These are phyloP conservation scores for Plebejus melissa DNA, from an alignment of 2,888 invertebrate genomes.

Conservation along the genomic window DNA sequence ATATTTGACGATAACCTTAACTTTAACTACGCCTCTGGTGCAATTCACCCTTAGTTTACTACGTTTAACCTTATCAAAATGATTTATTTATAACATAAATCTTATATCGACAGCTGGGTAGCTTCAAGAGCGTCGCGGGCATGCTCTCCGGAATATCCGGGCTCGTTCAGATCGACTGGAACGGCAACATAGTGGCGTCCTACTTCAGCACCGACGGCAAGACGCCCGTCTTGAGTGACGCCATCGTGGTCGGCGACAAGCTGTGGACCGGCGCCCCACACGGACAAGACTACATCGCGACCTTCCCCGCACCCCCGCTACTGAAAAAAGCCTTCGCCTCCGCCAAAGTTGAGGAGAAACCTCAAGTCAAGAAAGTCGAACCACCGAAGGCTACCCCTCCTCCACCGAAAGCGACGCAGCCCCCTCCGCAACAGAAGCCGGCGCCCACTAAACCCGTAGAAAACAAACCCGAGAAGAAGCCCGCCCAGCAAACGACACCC, in stretches of 20 bases:
- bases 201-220: slow-evolving; percentile 81
- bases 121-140: slow-evolving; percentile 72
- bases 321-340: slow-evolving; percentile 61
- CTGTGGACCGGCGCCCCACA: slow-evolving; percentile 85
- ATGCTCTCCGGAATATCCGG: slow-evolving; percentile 70
- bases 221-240: slow-evolving; percentile 80
- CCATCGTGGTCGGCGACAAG: slow-evolving; percentile 81
- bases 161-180: slow-evolving; percentile 83
- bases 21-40: too few relatives aligned
- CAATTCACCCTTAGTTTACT: too few relatives aligned
- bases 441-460: neutral
- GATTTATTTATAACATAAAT: neutral
- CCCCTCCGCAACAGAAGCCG: neutral
- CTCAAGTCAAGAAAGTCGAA: slow-evolving; percentile 42
- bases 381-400: slow-evolving; percentile 46
- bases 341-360: slow-evolving; percentile 34
- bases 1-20: too few relatives aligned
- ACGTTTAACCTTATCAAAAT: too few relatives aligned
- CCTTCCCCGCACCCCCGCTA: slow-evolving; percentile 78
- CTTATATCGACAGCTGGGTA: slow-evolving; percentile 78
- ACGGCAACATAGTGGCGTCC: slow-evolving; percentile 84
- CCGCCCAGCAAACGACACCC: neutral
- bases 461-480: neutral
- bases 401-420: neutral
- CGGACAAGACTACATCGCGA: slow-evolving; percentile 79